phyloP scores from a whole-genome alignment of 2,113 vertebrate species.

The Antennarius striatus region DNA sequence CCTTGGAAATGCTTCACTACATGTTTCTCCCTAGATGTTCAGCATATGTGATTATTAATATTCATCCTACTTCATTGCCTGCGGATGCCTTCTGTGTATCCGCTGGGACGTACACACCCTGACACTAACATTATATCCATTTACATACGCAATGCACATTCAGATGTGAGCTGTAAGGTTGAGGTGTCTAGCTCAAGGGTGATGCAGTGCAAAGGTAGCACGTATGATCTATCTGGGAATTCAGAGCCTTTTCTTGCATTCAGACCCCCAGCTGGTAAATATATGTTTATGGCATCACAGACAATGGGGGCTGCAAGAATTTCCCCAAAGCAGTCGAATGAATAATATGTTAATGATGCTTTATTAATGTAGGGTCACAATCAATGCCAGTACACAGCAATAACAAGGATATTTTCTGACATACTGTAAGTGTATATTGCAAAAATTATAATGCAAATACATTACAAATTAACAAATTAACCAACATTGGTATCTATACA shows the following conservation, averaged over 20 bases:
- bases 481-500: too few relatives aligned
- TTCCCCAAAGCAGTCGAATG: too few relatives aligned
- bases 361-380: too few relatives aligned
- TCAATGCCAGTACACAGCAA: too few relatives aligned
- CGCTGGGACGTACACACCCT: slow-evolving; percentile 49
- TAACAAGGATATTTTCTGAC: too few relatives aligned
- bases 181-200: slow-evolving; percentile 69
- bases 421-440: too few relatives aligned
- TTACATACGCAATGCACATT: slow-evolving; percentile 42
- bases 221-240: slow-evolving; percentile 52
- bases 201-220: slow-evolving; percentile 42
- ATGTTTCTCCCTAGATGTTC: slow-evolving; percentile 15
- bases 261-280: slow-evolving; percentile 64
- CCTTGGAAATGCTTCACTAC: slow-evolving; percentile 20
- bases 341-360: too few relatives aligned
- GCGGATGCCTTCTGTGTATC: slow-evolving; percentile 39
- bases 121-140: slow-evolving; percentile 54
- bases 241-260: slow-evolving; percentile 42
- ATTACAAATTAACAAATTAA: too few relatives aligned
- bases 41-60: slow-evolving; percentile 61
- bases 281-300: slow-evolving; percentile 51
- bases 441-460: too few relatives aligned
- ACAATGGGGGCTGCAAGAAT: slow-evolving; percentile 17
- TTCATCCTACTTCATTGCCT: slow-evolving; percentile 53
- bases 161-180: slow-evolving; percentile 52